Evolutionary conservation across 2,888 invertebrate species (phyloP).

Genomic region (Prosopocoilus inquinatus): DNA sequence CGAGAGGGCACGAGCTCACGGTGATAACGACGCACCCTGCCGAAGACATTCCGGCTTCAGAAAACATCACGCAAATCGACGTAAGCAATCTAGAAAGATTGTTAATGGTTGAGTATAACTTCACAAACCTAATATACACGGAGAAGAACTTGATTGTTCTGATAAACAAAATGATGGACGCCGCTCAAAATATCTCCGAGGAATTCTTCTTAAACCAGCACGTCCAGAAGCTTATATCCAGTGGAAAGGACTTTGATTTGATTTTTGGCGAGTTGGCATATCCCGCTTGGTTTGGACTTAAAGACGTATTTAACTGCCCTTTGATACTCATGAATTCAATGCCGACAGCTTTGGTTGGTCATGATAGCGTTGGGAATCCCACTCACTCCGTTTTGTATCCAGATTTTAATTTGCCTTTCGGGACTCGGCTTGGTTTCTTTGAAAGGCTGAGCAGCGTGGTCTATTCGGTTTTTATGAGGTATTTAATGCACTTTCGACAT

Average conservation of each 20-base stretch:
- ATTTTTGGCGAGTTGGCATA: conserved; percentile 1
- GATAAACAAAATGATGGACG: conserved; percentile 1
- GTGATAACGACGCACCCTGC: conserved; percentile 33
- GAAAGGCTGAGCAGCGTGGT: conserved; percentile 4
- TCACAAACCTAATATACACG: neutral
- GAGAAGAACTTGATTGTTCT: neutral
- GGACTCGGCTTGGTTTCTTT: neutral
- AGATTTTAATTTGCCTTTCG: conserved; percentile 22
- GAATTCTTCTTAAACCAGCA: neutral
- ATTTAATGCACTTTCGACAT: neutral
- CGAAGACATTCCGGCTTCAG: conserved; percentile 9
- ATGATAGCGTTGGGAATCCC: conserved; percentile 34
- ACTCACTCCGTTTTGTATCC: conserved; percentile 32
- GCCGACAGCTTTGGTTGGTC: conserved; percentile 4
- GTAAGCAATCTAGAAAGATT: conserved; percentile 14
- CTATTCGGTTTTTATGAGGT: conserved; percentile 1
- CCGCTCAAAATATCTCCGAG: neutral
- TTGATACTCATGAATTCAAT: conserved; percentile 5
- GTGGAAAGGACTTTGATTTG: conserved; percentile 1
- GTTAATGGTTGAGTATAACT: neutral
- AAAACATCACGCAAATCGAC: conserved; percentile 26
- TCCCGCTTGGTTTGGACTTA: conserved; percentile 1
- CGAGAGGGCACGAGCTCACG: conserved; percentile 36
- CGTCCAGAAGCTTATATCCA: neutral
- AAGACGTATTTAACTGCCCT: neutral